Percentiles rank a stretch among this genome's conserved stretches.
Conservation (phyloP, 2,797 vertebrate species). For the Rousettus madagascariensis region DNA sequence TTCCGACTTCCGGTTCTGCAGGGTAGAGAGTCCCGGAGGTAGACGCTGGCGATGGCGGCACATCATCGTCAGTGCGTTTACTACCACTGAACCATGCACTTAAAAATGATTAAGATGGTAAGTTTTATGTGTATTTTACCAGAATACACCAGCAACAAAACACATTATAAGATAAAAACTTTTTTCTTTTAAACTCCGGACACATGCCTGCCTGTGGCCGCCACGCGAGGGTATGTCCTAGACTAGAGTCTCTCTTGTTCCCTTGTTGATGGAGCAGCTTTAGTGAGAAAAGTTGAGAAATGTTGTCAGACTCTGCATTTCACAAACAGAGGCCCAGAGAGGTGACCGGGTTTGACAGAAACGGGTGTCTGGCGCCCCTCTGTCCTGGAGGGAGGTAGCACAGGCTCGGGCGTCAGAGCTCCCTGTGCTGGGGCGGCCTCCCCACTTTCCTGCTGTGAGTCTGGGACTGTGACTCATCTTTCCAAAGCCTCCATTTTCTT, state of each 20-base stretch:
- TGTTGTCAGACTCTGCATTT: background rate
- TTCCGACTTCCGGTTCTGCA: background rate
- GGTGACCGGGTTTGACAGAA: background rate
- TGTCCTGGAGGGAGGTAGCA: background rate
- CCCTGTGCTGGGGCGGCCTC: background rate
- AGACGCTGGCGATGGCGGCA: too few relatives aligned
- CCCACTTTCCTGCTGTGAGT: background rate
- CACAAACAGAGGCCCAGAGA: background rate
- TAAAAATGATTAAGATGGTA: background rate
- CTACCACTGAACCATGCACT: background rate
- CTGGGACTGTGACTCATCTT: background rate
- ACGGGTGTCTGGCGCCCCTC: too few relatives aligned
- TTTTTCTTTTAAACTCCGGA: background rate
- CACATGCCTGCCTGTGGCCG: background rate
- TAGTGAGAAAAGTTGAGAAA: background rate
- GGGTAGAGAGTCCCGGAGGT: background rate
- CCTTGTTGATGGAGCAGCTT: background rate
- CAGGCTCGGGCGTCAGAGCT: too few relatives aligned
- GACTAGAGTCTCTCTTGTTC: background rate
- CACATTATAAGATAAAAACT: background rate
- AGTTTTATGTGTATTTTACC: background rate
- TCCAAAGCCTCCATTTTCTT: background rate
- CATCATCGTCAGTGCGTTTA: too few relatives aligned
- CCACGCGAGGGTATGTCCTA: background rate
- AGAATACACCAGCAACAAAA: background rate